phyloP scores from a whole-genome alignment of 2,797 vertebrate species.

The Peromyscus melanophrys region DNA sequence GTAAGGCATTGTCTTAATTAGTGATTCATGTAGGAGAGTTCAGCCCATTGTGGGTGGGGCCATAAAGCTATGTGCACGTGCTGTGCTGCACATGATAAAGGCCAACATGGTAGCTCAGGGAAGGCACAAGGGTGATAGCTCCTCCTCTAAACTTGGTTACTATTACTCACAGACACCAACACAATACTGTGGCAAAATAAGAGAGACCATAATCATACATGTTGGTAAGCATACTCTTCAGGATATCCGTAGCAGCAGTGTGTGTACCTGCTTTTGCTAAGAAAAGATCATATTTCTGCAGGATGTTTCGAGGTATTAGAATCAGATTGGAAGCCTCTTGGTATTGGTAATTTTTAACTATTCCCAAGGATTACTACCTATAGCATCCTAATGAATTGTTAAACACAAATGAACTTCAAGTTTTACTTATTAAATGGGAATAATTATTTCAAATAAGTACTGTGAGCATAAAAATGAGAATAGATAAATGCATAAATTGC shows the following conservation, averaged over 20 bases:
- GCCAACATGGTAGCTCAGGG: not conserved
- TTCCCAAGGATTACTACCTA: not conserved
- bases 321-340: not conserved
- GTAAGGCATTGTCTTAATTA: not conserved
- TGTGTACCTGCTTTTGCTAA: not conserved
- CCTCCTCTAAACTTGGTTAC: not conserved
- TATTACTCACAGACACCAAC: not conserved
- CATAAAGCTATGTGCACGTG: not conserved
- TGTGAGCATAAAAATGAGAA: not conserved
- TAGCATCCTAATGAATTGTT: not conserved
- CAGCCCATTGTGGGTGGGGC: not conserved
- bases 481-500: not conserved
- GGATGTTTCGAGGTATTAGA: not conserved
- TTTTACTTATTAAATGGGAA: constrained; percentile 14
- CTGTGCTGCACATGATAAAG: not conserved
- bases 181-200: not conserved
- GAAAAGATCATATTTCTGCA: not conserved
- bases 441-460: not conserved
- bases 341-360: not conserved
- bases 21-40: not conserved
- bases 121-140: not conserved
- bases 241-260: not conserved
- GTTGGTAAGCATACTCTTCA: not conserved
- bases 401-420: constrained; percentile 18
- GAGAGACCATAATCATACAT: not conserved